phyloP scores from a whole-genome alignment of 2,888 invertebrate genomes.

The Acheta domesticus region DNA sequence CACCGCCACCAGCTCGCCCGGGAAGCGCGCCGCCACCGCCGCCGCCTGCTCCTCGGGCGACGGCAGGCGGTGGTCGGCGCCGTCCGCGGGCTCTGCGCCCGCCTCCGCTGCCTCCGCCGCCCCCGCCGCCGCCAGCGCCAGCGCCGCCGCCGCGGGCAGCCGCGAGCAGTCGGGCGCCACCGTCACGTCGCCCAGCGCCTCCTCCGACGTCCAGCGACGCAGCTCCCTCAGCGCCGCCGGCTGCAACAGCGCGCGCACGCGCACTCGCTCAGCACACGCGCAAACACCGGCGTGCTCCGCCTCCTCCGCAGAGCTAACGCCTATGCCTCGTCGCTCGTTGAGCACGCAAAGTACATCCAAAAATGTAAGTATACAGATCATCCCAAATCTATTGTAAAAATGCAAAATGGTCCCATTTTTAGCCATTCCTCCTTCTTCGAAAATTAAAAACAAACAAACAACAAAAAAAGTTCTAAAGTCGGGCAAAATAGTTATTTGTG shows the following conservation, averaged over 20 bases:
- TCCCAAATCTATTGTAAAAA: too few species aligned
- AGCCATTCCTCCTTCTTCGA: too few species aligned
- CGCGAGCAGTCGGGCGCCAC: slow-evolving; percentile 74
- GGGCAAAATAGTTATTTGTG: too few species aligned
- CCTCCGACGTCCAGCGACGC: slow-evolving; percentile 79
- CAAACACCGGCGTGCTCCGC: too few species aligned
- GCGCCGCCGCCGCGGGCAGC: slow-evolving; percentile 58
- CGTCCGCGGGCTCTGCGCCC: slow-evolving; percentile 60
- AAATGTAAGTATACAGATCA: too few species aligned
- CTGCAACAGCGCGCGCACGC: slow-evolving; percentile 51
- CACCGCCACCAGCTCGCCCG: slow-evolving; percentile 82
- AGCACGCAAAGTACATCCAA: too few species aligned
- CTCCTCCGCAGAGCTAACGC: too few species aligned
- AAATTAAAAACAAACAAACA: too few species aligned
- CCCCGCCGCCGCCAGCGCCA: slow-evolving; percentile 51
- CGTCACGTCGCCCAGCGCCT: slow-evolving; percentile 78
- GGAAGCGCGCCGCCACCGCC: slow-evolving; percentile 58
- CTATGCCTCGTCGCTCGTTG: too few species aligned
- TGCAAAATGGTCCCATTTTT: too few species aligned
- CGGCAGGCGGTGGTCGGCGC: slow-evolving; percentile 79
- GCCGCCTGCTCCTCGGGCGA: slow-evolving; percentile 75
- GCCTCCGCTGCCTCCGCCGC: slow-evolving; percentile 49
- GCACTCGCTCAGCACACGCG: too few species aligned
- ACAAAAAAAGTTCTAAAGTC: too few species aligned
- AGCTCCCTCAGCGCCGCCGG: slow-evolving; percentile 76